Conservation (phyloP, 1,140 invertebrate genomes). For the Brachionus sp. region DNA sequence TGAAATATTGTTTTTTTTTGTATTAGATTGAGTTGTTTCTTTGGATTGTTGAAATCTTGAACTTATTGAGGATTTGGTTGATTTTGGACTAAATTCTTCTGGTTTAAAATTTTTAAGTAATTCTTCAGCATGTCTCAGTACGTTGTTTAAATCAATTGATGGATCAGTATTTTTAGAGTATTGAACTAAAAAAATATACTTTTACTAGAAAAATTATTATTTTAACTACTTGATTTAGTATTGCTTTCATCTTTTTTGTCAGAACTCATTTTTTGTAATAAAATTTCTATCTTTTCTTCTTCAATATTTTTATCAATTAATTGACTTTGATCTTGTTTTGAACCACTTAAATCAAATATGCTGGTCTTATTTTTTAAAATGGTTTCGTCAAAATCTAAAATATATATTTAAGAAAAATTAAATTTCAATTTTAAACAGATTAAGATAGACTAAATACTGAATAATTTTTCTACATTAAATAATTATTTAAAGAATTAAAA, state of each 20-base stretch:
- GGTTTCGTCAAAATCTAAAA: background rate
- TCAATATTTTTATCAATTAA: background rate
- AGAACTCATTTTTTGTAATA: too few relatives aligned
- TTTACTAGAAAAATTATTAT: too few relatives aligned
- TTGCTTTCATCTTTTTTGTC: too few relatives aligned
- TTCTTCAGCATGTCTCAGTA: conserved; percentile 14
- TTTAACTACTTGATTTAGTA: background rate
- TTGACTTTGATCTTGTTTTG: background rate
- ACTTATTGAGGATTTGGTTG: background rate
- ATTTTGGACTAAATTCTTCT: background rate
- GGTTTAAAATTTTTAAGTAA: background rate
- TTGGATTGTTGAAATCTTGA: background rate
- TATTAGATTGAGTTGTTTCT: background rate
- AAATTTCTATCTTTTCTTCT: background rate
- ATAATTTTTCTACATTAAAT: too few relatives aligned
- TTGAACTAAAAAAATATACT: background rate
- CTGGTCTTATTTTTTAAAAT: background rate
- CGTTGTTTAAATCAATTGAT: background rate
- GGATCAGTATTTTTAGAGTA: background rate
- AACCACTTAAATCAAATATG: background rate
- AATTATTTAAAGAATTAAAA: too few relatives aligned
- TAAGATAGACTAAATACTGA: too few relatives aligned
- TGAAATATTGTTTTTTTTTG: background rate
- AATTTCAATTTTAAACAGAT: too few relatives aligned
- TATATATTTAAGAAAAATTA: background rate